Base-by-base conservation (phyloP, 2,113 vertebrate species). In the Megaceryle torquata region DNA sequence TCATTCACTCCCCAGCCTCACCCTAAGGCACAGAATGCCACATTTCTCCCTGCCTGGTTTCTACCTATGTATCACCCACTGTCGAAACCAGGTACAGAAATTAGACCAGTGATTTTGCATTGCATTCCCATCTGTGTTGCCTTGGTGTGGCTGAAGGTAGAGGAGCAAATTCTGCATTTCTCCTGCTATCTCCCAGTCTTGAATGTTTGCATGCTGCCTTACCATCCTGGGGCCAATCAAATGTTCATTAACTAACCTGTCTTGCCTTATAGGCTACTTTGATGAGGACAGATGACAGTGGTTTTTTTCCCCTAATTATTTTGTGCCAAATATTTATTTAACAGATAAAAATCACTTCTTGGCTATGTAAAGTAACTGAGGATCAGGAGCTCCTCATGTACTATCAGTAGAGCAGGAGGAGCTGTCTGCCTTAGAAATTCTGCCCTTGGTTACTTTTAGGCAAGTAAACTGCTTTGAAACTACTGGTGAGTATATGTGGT, bases 301-400 rank as follows among this genome's bases (percentile, higher is more conserved):
- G 56, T 88, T 93, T 79, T 50, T 89, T 91, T 79, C 50, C 28
- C 22, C 4, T 94, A 83, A 88, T 87, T 91, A 39, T 76, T 92
- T 91, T 80, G 11, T 69, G 31, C 33, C 19, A 76, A 92, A 80
- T 80, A 85, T 89, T 93, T 88, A 13, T 65, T 46, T 76, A 43
- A 7, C 5, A 28, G 68, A 81, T 93, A 50, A 86, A 77, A 35
- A 65, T 82, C 0, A 0, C 11, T 70, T 13, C 13, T 25, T 59
- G 50, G 46, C 51, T 41, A 28, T 0, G 4, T 8, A 59, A 65
- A 87, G 19, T 35, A 74, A 44, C 6, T 0, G 1, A 74, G 16
- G 56, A 37, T 80, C 6, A 3, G 44, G 33, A 74, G 59, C 6
- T 54, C 28, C 31, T 12, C 0, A 0, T 17, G 13, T 11, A 5